Evolutionary conservation across 2,113 vertebrate species (phyloP).

Genomic region (Hydrochoerus hydrochaeris): DNA sequence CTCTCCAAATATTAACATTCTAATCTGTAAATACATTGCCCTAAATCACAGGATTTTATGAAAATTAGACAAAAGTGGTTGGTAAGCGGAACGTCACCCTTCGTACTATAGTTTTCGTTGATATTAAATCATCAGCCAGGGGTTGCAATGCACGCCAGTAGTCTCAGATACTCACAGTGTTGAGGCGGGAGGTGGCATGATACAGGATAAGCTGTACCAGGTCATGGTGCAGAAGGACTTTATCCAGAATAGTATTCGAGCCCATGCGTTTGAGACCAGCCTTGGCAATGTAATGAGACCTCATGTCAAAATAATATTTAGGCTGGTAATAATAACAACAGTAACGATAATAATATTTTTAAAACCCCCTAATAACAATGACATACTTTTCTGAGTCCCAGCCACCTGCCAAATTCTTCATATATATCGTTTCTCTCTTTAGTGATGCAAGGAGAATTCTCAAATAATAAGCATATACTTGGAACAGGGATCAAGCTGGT

Average conservation of each 20-base stretch:
- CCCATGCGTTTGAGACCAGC: neutral
- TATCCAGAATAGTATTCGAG: neutral
- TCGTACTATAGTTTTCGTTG: neutral
- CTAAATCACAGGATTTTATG: neutral
- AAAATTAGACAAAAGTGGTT: conserved; percentile 7
- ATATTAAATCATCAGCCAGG: neutral
- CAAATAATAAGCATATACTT: neutral
- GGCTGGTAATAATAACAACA: neutral
- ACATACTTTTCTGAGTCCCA: neutral
- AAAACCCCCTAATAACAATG: neutral
- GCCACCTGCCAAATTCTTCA: neutral
- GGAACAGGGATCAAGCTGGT: neutral
- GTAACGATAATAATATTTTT: no score
- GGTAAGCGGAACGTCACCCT: neutral
- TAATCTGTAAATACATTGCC: neutral
- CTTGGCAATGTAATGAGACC: neutral
- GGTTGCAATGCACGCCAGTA: no score
- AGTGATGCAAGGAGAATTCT: neutral
- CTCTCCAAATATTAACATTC: neutral
- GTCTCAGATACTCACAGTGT: neutral
- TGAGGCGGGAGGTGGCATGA: neutral
- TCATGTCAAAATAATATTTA: neutral
- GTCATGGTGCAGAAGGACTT: neutral
- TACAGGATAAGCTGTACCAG: neutral
- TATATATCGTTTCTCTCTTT: neutral